Percentiles rank a stretch among this genome's conserved stretches.
Conservation (phyloP, 2,888 invertebrate species). For the Apodemia mormo region DNA sequence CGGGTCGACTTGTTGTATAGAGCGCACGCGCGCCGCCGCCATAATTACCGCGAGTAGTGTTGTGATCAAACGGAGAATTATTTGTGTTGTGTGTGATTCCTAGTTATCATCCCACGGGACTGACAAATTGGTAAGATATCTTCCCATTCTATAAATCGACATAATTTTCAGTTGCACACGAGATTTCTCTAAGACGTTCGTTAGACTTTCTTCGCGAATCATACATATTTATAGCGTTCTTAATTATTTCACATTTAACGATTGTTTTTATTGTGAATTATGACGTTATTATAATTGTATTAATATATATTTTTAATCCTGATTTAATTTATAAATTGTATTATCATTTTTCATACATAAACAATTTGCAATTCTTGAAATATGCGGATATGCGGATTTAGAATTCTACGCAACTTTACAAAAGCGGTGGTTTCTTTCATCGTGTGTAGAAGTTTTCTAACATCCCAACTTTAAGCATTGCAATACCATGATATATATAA, state of each 20-base stretch:
- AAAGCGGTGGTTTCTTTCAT: not conserved
- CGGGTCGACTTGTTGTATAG: constrained; percentile 15
- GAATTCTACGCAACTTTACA: not conserved
- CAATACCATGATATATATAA: too few relatives aligned
- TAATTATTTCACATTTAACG: constrained; percentile 12
- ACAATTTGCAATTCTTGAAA: not conserved
- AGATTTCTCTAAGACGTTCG: constrained; percentile 5
- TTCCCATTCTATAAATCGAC: not conserved
- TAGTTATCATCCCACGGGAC: not conserved
- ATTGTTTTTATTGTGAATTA: constrained; percentile 12
- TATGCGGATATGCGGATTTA: constrained; percentile 5
- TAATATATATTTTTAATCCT: not conserved
- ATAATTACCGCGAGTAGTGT: constrained; percentile 5
- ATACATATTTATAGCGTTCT: constrained; percentile 17
- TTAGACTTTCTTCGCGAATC: constrained; percentile 17
- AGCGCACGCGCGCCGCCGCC: constrained; percentile 11
- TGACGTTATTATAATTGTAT: not conserved
- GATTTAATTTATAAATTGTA: not conserved
- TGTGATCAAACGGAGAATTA: constrained; percentile 6
- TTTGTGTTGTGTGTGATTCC: constrained; percentile 21
- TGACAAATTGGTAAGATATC: not conserved
- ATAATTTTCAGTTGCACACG: not conserved
- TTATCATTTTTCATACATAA: not conserved
- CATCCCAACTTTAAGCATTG: too few relatives aligned
- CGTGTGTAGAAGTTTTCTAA: not conserved